Conservation (phyloP, 2,113 vertebrate genomes). For the Stigmatopora argus region DNA sequence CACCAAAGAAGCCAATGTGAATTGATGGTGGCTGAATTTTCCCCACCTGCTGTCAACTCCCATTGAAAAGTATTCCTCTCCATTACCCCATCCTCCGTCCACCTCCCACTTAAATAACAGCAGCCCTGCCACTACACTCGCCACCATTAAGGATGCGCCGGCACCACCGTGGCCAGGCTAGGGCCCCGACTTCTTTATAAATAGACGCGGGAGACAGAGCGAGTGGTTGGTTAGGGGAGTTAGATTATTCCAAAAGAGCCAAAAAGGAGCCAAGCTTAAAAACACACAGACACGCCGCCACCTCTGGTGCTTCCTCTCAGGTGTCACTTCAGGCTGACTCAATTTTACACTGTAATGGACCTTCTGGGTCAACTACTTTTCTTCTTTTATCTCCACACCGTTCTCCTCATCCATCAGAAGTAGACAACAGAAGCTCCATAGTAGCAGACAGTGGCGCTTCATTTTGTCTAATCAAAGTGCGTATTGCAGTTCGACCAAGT, state of each 20-base stretch:
- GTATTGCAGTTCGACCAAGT: constrained; percentile 27
- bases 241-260: constrained; percentile 73
- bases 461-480: constrained; percentile 56
- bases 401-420: constrained; percentile 54
- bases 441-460: constrained; percentile 55
- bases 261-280: constrained; percentile 54
- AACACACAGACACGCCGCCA: constrained; percentile 12
- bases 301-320: constrained; percentile 46
- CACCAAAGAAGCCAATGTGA: too few relatives aligned
- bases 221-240: constrained; percentile 58
- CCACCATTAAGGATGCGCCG: constrained; percentile 62
- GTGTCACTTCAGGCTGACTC: constrained; percentile 71
- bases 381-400: constrained; percentile 45
- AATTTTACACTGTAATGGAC: constrained; percentile 77
- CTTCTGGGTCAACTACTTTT: constrained; percentile 61
- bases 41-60: neutral
- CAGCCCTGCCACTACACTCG: constrained; percentile 62
- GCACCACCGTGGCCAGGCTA: constrained; percentile 22
- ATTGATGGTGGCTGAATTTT: neutral
- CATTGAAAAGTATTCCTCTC: constrained; percentile 58
- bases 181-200: constrained; percentile 57
- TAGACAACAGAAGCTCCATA: constrained; percentile 37
- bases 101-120: constrained; percentile 68
- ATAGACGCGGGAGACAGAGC: constrained; percentile 58
- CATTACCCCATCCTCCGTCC: constrained; percentile 62